These are phyloP conservation scores for Ameiurus melas DNA, from an alignment of 2,113 vertebrate species.

Conservation along the genomic window DNA sequence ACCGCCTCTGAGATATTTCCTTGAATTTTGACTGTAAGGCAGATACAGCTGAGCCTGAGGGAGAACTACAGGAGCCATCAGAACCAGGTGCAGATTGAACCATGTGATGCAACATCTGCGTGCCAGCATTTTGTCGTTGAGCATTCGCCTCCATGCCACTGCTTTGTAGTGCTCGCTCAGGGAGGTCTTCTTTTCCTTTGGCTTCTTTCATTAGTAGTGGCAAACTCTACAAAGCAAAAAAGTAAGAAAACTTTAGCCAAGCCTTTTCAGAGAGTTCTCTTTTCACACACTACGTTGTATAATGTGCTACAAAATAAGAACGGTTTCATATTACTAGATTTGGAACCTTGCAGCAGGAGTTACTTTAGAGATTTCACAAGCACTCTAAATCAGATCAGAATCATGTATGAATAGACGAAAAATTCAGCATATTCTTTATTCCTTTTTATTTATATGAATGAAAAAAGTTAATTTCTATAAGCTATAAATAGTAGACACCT, in stretches of 20 bases:
- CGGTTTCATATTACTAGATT: not conserved
- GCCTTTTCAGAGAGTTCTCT: not conserved
- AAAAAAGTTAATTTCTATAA: not conserved
- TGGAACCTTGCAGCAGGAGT: not conserved
- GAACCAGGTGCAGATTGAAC: conserved; percentile 54
- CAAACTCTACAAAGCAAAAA: not conserved
- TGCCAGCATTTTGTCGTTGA: conserved; percentile 43
- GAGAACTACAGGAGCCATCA: conserved; percentile 39
- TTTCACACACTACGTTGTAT: not conserved
- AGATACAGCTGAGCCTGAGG: conserved; percentile 66
- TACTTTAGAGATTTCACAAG: not conserved
- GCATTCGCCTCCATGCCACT: conserved; percentile 11
- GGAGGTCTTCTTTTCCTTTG: conserved; percentile 1
- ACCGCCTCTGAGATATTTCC: conserved; percentile 77
- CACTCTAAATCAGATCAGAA: not conserved
- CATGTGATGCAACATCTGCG: conserved; percentile 58
- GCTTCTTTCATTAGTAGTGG: conserved; percentile 25
- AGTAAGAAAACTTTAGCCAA: not conserved
- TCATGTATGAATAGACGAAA: not conserved
- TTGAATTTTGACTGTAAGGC: conserved; percentile 83
- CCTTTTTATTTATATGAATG: not conserved
- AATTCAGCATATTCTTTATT: not conserved
- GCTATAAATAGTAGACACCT: not conserved
- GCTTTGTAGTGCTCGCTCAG: not conserved
- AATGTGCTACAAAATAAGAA: not conserved